Percentiles rank a stretch among this genome's conserved stretches.
These are phyloP conservation scores for Litoditis marina DNA, from an alignment of 2,888 invertebrate species.

Conservation along the genomic window DNA sequence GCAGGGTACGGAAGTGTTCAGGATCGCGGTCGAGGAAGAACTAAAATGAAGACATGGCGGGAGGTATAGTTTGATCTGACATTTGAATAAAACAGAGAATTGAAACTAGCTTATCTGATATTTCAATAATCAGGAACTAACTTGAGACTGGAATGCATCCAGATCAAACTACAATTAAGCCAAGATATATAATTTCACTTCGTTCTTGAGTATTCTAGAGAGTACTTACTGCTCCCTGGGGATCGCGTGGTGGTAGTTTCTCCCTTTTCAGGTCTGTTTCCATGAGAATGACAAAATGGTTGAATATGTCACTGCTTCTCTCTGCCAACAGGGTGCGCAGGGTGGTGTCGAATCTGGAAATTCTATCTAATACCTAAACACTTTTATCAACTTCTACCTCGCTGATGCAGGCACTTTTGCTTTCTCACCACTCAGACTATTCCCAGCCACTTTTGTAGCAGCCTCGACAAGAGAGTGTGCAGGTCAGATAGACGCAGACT, in stretches of 20 bases:
- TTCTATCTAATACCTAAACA: background rate
- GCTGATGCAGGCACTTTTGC: background rate
- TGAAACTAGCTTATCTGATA: no score
- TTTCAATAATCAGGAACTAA: no score
- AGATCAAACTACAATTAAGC: no score
- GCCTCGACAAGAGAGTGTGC: no score
- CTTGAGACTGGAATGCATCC: no score
- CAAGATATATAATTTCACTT: background rate
- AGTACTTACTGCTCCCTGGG: conserved; percentile 6
- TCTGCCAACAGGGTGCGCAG: conserved; percentile 13
- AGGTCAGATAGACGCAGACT: no score
- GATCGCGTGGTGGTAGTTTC: conserved; percentile 2
- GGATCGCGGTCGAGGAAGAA: conserved; percentile 15
- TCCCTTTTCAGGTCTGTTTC: background rate
- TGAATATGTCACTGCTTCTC: conserved; percentile 7
- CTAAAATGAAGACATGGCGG: no score
- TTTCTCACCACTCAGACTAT: background rate
- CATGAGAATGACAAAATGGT: conserved; percentile 1
- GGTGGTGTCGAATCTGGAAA: conserved; percentile 15
- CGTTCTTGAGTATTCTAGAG: background rate
- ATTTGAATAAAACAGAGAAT: no score
- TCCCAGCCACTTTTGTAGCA: no score
- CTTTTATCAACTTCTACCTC: no score
- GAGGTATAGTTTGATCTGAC: no score
- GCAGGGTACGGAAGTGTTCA: conserved; percentile 3